These are phyloP conservation scores for Sebastes schlegelii DNA, from an alignment of 2,113 vertebrate genomes.

Conservation along the genomic window DNA sequence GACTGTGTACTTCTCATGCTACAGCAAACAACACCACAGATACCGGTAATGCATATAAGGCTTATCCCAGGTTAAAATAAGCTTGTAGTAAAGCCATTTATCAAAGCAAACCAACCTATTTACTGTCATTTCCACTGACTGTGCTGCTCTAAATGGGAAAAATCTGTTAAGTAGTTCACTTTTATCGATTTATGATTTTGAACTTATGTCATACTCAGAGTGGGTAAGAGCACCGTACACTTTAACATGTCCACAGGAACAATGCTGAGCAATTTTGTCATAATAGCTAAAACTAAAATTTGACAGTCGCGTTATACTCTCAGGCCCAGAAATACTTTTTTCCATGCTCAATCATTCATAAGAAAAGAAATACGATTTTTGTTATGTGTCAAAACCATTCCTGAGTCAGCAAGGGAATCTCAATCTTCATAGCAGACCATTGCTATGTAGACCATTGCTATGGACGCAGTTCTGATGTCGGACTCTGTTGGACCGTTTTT, in stretches of 20 bases:
- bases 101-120: constrained; percentile 25
- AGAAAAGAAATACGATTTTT: background rate
- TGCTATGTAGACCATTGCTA: no score
- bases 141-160: background rate
- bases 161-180: background rate
- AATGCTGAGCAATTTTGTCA: background rate
- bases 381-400: background rate
- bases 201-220: background rate
- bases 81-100: background rate
- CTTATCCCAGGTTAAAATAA: background rate
- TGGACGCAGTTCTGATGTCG: no score
- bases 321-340: background rate
- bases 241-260: background rate
- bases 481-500: no score
- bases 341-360: background rate
- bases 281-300: background rate
- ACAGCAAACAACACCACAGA: constrained; percentile 36
- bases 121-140: constrained; percentile 4
- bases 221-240: background rate
- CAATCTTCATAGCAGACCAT: no score
- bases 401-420: background rate
- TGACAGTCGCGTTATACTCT: background rate
- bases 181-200: background rate
- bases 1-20: constrained; percentile 34
- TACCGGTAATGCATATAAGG: background rate